Base-by-base conservation (phyloP, 2,113 vertebrate genomes). In the Chaetodon trifascialis region DNA sequence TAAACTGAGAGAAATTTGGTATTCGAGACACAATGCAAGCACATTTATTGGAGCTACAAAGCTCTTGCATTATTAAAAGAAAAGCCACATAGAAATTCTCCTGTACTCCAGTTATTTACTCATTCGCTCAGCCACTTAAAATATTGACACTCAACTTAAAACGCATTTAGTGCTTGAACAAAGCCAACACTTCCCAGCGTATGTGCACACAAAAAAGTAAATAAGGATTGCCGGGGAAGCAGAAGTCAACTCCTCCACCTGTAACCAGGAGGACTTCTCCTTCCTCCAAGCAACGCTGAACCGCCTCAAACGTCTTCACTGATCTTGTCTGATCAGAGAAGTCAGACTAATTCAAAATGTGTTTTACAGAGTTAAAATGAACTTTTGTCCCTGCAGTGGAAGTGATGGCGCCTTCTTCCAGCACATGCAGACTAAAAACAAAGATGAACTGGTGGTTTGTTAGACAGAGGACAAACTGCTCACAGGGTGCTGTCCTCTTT, bases 11-110 rank as follows among this genome's bases (percentile, higher is more conserved):
- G 38, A 63, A 21, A 54, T 60, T 16, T 68, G 51, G 64, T 23
- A 59, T 79, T 65, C 81, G 17, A 46, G 36, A 83, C 23, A 60
- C 38, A 83, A 56, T n/a, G 59, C 54, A 72, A 51, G 68, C 64
- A 56, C 63, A 73, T 70, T 52, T 38, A 86, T 72, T 56, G 25
- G 72, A 44, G 49, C 62, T 52, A 76, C 56, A 83, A 34, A 76
- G 52, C 72, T 77, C 30, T 36, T 85, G 56, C 40, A 80, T 80
- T 82, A 85, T 76, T 73, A 76, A 80, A 54, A 83, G 25, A 68
- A 77, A 75, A 66, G 76, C 23, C 36, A 62, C 25, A 68, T 17
- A 73, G 42, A 70, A 76, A 73, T 38, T 55, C 19, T 46, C 60
- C 40, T 67, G 59, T 21, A 71, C 59, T 71, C 69, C n/a, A 72